A percentile compares a stretch with the other conserved stretches of the same genome.
Evolutionary conservation across 2,888 invertebrate genomes (phyloP).

Genomic region (Chymomyza caudatula): DNA sequence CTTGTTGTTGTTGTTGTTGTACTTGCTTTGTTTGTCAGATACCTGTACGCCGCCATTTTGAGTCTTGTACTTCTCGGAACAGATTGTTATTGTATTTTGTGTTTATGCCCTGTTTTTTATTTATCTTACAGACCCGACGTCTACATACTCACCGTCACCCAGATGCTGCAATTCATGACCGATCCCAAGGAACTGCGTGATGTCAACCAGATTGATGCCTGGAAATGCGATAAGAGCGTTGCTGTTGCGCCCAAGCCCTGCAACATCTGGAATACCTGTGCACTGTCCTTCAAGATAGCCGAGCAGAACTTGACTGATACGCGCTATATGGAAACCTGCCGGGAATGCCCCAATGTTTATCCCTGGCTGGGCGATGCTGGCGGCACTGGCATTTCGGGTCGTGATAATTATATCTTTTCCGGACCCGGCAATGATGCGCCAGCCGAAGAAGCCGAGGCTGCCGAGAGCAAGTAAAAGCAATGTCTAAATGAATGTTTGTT

Average conservation of each 20-base stretch:
- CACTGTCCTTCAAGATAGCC: conserved; percentile 87
- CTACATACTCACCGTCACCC: conserved; percentile 91
- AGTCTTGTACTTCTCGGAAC: background rate
- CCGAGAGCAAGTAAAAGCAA: conserved; percentile 26
- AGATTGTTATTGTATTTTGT: background rate
- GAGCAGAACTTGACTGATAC: conserved; percentile 88
- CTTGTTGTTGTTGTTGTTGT: conserved; percentile 16
- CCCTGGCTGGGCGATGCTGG: conserved; percentile 94
- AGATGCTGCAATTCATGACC: conserved; percentile 94
- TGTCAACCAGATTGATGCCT: conserved; percentile 86
- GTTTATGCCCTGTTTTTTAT: conserved; percentile 13
- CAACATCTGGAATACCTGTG: conserved; percentile 89
- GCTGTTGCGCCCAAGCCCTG: conserved; percentile 87
- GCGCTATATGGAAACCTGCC: conserved; percentile 92
- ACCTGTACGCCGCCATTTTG: conserved; percentile 25
- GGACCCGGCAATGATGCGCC: conserved; percentile 33
- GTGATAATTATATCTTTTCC: conserved; percentile 84
- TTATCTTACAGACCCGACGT: conserved; percentile 86
- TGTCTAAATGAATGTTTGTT: background rate
- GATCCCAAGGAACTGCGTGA: conserved; percentile 87
- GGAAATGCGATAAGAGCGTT: conserved; percentile 88
- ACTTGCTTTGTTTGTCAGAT: conserved; percentile 29
- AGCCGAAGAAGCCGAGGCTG: conserved; percentile 13
- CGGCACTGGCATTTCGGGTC: conserved; percentile 88
- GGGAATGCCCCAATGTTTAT: conserved; percentile 89